Percentiles rank a stretch among this genome's conserved stretches.
phyloP scores from a whole-genome alignment of 23 tunicate genomes.

The Trididemnum nubilum region DNA sequence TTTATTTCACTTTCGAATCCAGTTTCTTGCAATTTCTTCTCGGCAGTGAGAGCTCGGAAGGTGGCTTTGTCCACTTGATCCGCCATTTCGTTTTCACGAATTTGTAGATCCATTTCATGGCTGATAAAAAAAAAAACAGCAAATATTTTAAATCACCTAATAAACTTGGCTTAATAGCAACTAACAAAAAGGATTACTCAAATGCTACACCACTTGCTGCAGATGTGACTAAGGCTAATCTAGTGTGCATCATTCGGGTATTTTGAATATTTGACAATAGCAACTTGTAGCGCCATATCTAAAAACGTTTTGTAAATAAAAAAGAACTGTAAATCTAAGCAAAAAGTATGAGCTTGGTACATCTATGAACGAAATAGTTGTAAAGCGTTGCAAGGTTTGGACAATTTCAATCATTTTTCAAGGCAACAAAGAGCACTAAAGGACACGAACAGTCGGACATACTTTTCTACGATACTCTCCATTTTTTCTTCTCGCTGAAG shows the following conservation, averaged over 20 bases:
- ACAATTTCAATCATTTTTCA: too few relatives aligned
- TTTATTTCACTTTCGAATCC: conserved; percentile 57
- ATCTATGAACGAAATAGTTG: too few relatives aligned
- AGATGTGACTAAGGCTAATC: too few relatives aligned
- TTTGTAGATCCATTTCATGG: conserved; percentile 68
- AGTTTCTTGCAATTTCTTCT: conserved; percentile 73
- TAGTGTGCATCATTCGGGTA: too few relatives aligned
- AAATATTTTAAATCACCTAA: neutral
- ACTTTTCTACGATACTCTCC: conserved; percentile 63
- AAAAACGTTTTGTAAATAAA: too few relatives aligned
- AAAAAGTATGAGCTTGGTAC: too few relatives aligned
- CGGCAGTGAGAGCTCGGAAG: conserved; percentile 89
- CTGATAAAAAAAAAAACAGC: conserved; percentile 13
- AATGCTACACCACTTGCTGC: too few relatives aligned
- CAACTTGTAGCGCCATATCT: too few relatives aligned
- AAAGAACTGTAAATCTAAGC: too few relatives aligned
- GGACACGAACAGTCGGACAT: neutral
- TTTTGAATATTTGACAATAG: too few relatives aligned
- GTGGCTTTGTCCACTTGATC: conserved; percentile 95
- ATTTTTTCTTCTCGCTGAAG: conserved; percentile 50
- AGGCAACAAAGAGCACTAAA: too few relatives aligned
- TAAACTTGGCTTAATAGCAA: neutral
- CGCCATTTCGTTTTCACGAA: conserved; percentile 71
- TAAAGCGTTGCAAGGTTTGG: too few relatives aligned
- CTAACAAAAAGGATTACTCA: neutral